These are phyloP conservation scores for Piscicola geometra DNA, from an alignment of 2,888 invertebrate species.

Conservation along the genomic window DNA sequence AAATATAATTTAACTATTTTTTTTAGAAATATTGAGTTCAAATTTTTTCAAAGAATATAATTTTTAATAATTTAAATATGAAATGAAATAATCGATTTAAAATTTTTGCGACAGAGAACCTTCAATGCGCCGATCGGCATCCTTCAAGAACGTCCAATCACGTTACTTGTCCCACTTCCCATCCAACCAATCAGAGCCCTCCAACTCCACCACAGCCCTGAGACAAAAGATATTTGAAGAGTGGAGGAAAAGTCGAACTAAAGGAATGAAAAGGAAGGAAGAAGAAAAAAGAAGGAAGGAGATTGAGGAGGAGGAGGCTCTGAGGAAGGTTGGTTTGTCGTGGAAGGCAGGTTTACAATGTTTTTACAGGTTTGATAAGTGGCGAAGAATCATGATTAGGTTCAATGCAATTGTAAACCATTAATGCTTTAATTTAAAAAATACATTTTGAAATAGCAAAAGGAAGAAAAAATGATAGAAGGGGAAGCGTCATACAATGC, in stretches of 20 bases:
- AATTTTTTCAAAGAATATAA: too few species aligned
- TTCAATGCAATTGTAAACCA: background rate
- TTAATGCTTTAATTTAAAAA: background rate
- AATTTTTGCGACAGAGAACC: too few species aligned
- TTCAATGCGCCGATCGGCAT: too few species aligned
- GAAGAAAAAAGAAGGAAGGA: background rate
- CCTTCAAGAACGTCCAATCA: constrained; percentile 19
- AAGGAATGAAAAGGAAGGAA: constrained; percentile 5
- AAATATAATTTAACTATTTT: background rate
- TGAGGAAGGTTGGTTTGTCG: background rate
- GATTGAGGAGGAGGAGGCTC: background rate
- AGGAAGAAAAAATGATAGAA: constrained; percentile 11
- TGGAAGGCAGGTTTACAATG: background rate
- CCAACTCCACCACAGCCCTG: constrained; percentile 3
- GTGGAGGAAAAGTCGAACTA: background rate
- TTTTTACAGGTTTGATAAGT: background rate
- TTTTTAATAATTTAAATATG: too few species aligned
- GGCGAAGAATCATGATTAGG: too few species aligned
- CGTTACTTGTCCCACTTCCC: constrained; percentile 9
- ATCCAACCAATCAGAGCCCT: background rate
- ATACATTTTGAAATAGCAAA: constrained; percentile 1
- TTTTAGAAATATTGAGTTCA: too few species aligned
- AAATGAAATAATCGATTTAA: too few species aligned
- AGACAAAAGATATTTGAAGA: constrained; percentile 16
- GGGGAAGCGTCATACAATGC: constrained; percentile 3